Conservation (phyloP, 2,888 invertebrate genomes). For the Philereme transversata region DNA sequence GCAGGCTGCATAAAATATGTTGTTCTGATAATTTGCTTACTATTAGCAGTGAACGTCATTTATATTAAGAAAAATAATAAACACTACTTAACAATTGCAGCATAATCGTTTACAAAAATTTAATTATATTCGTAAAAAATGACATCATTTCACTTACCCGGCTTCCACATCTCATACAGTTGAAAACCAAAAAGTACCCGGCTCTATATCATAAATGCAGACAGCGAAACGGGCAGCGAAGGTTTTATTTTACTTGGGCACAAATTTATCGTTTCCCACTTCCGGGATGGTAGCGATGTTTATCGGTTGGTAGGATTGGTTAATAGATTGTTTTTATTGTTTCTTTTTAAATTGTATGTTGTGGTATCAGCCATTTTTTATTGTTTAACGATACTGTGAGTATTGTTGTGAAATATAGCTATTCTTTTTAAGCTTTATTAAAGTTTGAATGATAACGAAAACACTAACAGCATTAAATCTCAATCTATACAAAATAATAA, state of each 20-base stretch:
- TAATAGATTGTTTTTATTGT: slow-evolving; percentile 39
- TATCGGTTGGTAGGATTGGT: slow-evolving; percentile 37
- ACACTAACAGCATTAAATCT: too few species aligned
- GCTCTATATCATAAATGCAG: slow-evolving; percentile 64
- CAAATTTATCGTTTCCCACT: slow-evolving; percentile 66
- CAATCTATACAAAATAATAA: too few species aligned
- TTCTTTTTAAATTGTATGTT: slow-evolving; percentile 32
- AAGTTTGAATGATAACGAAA: too few species aligned
- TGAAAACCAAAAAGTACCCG: slow-evolving; percentile 32
- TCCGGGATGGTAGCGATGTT: slow-evolving; percentile 52
- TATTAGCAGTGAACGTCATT: too few species aligned
- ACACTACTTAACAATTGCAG: too few species aligned
- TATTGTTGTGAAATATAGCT: too few species aligned
- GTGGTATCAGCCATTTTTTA: slow-evolving; percentile 4
- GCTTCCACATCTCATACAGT: slow-evolving; percentile 18
- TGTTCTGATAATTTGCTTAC: too few species aligned
- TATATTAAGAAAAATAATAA: too few species aligned
- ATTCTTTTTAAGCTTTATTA: too few species aligned
- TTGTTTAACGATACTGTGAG: slow-evolving; percentile 1
- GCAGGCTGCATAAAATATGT: too few species aligned
- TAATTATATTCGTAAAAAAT: neutral
- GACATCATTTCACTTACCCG: slow-evolving; percentile 5
- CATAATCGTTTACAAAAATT: too few species aligned
- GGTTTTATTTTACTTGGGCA: slow-evolving; percentile 71
- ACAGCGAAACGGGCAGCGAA: slow-evolving; percentile 61